A percentile compares a stretch with the other conserved stretches of the same genome.
phyloP scores from a whole-genome alignment of 2,797 vertebrate genomes.

The Crotalus adamanteus region DNA sequence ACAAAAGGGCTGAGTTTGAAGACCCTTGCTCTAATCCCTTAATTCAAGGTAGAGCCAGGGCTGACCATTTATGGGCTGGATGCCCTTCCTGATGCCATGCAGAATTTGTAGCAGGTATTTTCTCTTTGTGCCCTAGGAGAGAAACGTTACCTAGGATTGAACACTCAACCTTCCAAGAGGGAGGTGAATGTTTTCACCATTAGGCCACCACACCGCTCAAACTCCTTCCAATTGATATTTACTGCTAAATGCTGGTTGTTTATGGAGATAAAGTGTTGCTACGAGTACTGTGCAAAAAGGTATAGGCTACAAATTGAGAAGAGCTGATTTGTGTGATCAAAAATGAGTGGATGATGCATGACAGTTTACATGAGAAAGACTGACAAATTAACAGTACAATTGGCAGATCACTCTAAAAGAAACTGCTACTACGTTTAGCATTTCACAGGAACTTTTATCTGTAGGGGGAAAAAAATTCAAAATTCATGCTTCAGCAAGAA shows the following conservation, averaged over 20 bases:
- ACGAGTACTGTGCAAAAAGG: background rate
- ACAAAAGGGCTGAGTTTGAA: too few species aligned
- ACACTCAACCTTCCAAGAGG: background rate
- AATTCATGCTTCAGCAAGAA: background rate
- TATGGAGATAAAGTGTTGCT: background rate
- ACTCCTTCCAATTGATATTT: background rate
- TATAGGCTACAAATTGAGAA: background rate
- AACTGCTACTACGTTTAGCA: background rate
- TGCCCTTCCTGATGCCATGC: background rate
- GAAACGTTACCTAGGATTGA: background rate
- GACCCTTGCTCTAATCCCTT: too few species aligned
- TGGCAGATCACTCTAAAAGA: background rate
- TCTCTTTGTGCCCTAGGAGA: background rate
- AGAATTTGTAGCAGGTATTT: background rate
- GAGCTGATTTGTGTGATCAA: background rate
- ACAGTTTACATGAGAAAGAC: background rate
- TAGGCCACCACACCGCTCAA: background rate
- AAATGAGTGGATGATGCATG: background rate
- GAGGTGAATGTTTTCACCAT: background rate
- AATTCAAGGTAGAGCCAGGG: background rate
- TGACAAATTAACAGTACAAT: background rate
- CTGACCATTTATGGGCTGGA: background rate
- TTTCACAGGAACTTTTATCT: background rate
- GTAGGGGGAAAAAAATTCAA: background rate
- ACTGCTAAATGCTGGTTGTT: background rate